Evolutionary conservation across 1,140 invertebrate species (phyloP), one percentile per base, ranked within the genome.

Genomic region (Meloidogyne hapla): DNA sequence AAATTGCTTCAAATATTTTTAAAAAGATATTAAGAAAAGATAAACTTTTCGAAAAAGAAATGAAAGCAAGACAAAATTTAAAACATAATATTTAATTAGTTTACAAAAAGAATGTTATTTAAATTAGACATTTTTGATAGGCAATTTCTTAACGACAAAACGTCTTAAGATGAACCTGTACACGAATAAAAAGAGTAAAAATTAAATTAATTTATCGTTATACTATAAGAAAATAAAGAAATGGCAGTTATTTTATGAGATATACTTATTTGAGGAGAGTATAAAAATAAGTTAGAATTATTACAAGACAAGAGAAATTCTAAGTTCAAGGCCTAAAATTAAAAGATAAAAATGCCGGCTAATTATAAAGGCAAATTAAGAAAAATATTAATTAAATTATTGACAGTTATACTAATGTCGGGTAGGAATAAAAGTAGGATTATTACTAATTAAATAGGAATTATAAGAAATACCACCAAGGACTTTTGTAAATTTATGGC

Each of bases 391-490:
- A 56, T 56, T 15, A 48, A 33, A 33, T 33, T 48, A 48, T 18
- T 18, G 45, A 6, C 12, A 1, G 13, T 45, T 45, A 45, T 6
- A 33, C 33, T 33, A 56, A 8, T 56, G n/a, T 56, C n/a, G 18
- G 1, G n/a, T n/a, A n/a, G 48, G 8, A n/a, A 56, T 13, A 48
- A 21, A n/a, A 56, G n/a, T 1, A 56, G 18, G n/a, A 56, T 56
- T 56, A 56, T 48, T 48, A 48, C 18, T 48, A 48, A 18, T 56
- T n/a, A 56, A 56, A 56, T 56, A 5, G 4, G 82, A 84, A 48
- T 73, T 77, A 18, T 74, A 77, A 21, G 76, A 75, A 61, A 64
- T 75, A 28, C 68, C 81, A 1, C 48, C 48, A 8, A 56, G 18
- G n/a, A 56, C 48, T 56, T 56, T 56, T 4, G 48, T 56, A 56